phyloP scores from a whole-genome alignment of 2,888 invertebrate genomes.

The Phengaris arion region DNA sequence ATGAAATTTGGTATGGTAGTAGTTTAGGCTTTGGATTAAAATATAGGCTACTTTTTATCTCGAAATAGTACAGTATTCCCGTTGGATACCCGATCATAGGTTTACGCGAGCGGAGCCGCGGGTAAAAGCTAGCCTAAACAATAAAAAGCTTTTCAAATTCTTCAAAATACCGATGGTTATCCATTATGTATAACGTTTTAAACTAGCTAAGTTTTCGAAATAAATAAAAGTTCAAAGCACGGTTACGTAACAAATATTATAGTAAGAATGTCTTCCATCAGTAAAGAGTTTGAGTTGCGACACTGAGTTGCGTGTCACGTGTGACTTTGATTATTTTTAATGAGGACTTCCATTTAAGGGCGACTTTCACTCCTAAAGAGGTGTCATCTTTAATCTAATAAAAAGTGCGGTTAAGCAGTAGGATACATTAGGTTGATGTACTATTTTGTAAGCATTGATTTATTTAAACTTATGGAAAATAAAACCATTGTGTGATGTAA shows the following conservation, averaged over 20 bases:
- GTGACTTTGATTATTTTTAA: conserved; percentile 20
- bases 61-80: no score
- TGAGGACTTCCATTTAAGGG: conserved; percentile 25
- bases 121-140: no score
- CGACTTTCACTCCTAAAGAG: conserved; percentile 20
- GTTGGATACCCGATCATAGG: no score
- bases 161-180: neutral
- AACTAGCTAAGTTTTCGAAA: neutral
- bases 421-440: conserved; percentile 10
- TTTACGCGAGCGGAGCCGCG: no score
- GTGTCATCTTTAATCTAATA: conserved; percentile 25
- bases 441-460: no score
- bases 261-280: neutral
- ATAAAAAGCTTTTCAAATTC: no score
- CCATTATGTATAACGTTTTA: neutral
- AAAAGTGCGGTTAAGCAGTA: conserved; percentile 3
- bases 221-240: neutral
- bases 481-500: no score
- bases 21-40: no score
- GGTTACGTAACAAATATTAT: conserved; percentile 2
- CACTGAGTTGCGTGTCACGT: neutral
- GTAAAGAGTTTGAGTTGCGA: conserved; percentile 5
- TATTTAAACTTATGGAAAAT: no score
- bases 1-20: no score
- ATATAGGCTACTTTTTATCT: no score